phyloP scores from a whole-genome alignment of 2,888 invertebrate species.

The Plagodis dolabraria region DNA sequence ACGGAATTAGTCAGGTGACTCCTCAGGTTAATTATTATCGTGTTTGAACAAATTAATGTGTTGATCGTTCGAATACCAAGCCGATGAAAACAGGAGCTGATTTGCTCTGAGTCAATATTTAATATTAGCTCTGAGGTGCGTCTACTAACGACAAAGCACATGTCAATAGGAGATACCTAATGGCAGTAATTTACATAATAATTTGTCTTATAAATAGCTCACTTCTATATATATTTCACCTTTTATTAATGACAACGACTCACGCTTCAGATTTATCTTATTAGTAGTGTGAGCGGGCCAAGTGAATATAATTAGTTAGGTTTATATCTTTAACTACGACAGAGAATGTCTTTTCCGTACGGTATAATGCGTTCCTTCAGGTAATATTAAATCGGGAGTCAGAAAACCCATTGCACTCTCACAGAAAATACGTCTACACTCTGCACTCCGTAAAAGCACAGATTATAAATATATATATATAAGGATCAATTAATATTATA shows the following conservation, averaged over 20 bases:
- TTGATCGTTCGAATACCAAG: constrained; percentile 30
- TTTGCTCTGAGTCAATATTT: constrained; percentile 35
- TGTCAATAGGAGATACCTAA: constrained; percentile 33
- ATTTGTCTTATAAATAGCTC: constrained; percentile 30
- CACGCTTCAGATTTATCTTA: too few species aligned
- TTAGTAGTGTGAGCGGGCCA: too few species aligned
- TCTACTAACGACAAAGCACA: constrained; percentile 32
- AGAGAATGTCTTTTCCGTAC: too few species aligned
- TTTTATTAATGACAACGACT: neutral
- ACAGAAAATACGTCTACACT: too few species aligned
- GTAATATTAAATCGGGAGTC: too few species aligned
- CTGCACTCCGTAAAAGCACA: too few species aligned
- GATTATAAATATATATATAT: too few species aligned
- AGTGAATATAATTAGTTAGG: too few species aligned
- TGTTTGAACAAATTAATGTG: constrained; percentile 31
- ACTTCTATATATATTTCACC: neutral
- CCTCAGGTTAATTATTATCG: constrained; percentile 23
- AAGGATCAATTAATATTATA: too few species aligned
- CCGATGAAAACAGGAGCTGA: constrained; percentile 35
- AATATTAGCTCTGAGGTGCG: constrained; percentile 32
- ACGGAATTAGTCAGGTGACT: constrained; percentile 12
- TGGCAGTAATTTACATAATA: constrained; percentile 34
- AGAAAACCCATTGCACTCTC: too few species aligned
- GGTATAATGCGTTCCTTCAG: too few species aligned
- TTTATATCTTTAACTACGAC: too few species aligned